These are phyloP conservation scores for Protobothrops flavoviridis DNA, from an alignment of 2,113 vertebrate genomes.

Conservation along the genomic window DNA sequence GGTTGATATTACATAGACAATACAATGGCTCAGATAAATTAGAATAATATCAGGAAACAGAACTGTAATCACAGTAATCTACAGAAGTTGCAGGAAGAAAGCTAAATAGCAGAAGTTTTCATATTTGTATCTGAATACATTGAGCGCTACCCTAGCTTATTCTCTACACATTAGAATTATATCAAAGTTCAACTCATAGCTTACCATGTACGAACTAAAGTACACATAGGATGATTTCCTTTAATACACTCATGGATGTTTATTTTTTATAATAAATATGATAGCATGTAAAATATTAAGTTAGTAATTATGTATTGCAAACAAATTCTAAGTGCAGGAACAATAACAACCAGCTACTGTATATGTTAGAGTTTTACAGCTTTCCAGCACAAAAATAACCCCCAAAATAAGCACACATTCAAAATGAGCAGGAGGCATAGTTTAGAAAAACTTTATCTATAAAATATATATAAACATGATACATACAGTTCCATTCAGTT, in stretches of 20 bases:
- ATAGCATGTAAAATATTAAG: slow-evolving; percentile 52
- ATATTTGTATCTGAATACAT: slow-evolving; percentile 16
- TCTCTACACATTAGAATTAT: slow-evolving; percentile 32
- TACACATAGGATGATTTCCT: rapidly evolving
- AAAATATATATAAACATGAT: too few relatives aligned
- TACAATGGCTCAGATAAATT: neutral
- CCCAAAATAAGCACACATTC: too few relatives aligned
- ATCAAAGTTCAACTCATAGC: slow-evolving; percentile 25
- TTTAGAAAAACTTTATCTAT: too few relatives aligned
- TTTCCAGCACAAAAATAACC: too few relatives aligned
- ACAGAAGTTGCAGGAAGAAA: neutral
- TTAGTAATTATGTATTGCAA: slow-evolving; percentile 16
- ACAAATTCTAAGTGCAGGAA: neutral
- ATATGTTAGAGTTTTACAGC: too few relatives aligned
- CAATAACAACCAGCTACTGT: slow-evolving; percentile 7
- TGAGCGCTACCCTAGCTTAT: slow-evolving; percentile 1
- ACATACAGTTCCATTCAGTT: too few relatives aligned
- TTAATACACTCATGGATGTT: neutral
- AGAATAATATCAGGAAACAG: slow-evolving; percentile 14
- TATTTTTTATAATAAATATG: slow-evolving; percentile 33
- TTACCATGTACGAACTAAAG: neutral
- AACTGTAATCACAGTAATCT: neutral
- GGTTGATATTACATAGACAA: slow-evolving; percentile 56
- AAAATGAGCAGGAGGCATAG: too few relatives aligned
- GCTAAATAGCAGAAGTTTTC: slow-evolving; percentile 29